phyloP scores from a whole-genome alignment of 2,797 vertebrate species.

The Pseudochaenichthys georgianus region DNA sequence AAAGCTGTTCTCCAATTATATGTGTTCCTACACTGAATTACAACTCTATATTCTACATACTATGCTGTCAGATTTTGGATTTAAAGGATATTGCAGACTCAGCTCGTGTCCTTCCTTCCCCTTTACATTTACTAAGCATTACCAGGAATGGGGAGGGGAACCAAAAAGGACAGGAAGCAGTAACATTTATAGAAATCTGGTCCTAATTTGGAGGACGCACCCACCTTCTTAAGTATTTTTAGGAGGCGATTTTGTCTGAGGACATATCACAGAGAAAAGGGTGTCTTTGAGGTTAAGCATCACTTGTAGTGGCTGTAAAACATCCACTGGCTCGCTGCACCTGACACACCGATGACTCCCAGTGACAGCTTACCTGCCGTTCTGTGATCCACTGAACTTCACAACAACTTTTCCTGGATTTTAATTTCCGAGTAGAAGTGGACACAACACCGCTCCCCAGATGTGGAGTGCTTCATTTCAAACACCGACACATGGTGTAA shows the following conservation, averaged over 20 bases:
- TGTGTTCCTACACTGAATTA: too few relatives aligned
- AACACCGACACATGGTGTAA: conserved; percentile 67
- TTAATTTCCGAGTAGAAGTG: conserved; percentile 1
- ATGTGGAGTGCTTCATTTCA: conserved; percentile 65
- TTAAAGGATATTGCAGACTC: conserved; percentile 11
- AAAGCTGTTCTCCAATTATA: too few relatives aligned
- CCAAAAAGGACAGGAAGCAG: conserved; percentile 59
- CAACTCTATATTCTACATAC: background rate
- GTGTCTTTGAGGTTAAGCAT: background rate
- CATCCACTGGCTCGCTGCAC: background rate
- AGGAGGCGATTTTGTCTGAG: background rate
- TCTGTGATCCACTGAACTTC: background rate
- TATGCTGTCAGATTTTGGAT: background rate
- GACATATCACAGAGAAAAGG: background rate
- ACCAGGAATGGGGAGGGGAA: conserved; percentile 42
- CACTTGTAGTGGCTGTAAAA: background rate
- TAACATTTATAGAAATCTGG: conserved; percentile 67
- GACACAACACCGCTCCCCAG: conserved; percentile 55
- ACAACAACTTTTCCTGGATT: conserved; percentile 11
- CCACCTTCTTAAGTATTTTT: conserved; percentile 18
- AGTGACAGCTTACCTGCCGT: background rate
- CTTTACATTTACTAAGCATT: conserved; percentile 20
- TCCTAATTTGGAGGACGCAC: conserved; percentile 57
- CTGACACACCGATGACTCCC: background rate
- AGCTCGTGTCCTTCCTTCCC: conserved; percentile 24